Conservation (phyloP, 2,113 vertebrate species). For the Vireo altiloquus region DNA sequence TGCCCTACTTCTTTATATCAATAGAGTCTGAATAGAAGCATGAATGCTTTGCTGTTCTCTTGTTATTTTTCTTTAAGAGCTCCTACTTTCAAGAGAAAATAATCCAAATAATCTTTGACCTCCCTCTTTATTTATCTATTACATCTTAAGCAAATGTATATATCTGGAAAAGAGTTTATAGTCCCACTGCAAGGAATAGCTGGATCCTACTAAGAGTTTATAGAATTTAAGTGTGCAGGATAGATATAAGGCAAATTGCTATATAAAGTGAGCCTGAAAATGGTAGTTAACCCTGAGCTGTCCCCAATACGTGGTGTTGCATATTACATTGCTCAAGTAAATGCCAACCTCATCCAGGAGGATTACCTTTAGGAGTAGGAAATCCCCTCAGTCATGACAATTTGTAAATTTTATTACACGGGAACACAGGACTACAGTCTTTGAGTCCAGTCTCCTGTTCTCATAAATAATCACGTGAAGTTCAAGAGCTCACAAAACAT, state of each 20-base stretch:
- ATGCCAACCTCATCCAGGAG: not conserved
- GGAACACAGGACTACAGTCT: not conserved
- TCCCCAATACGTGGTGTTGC: fast-evolving
- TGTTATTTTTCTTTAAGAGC: not conserved
- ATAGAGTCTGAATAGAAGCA: not conserved
- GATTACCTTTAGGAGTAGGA: not conserved
- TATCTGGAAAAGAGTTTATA: not conserved
- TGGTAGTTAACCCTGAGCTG: not conserved
- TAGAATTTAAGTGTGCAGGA: not conserved
- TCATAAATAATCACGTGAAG: not conserved
- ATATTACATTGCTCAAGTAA: not conserved
- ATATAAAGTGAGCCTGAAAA: not conserved
- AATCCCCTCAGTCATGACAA: not conserved
- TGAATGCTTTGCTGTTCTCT: not conserved
- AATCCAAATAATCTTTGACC: not conserved
- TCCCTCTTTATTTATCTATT: not conserved
- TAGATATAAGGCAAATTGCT: not conserved
- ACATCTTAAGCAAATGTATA: not conserved
- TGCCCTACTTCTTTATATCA: not conserved
- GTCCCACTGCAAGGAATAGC: not conserved
- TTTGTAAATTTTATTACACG: not conserved
- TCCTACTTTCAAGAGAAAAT: not conserved
- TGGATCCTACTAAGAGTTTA: not conserved
- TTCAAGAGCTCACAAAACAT: not conserved
- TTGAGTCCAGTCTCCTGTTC: not conserved